These are phyloP conservation scores for Ambastaia sidthimunki DNA, from an alignment of 2,797 vertebrate species.

Conservation along the genomic window DNA sequence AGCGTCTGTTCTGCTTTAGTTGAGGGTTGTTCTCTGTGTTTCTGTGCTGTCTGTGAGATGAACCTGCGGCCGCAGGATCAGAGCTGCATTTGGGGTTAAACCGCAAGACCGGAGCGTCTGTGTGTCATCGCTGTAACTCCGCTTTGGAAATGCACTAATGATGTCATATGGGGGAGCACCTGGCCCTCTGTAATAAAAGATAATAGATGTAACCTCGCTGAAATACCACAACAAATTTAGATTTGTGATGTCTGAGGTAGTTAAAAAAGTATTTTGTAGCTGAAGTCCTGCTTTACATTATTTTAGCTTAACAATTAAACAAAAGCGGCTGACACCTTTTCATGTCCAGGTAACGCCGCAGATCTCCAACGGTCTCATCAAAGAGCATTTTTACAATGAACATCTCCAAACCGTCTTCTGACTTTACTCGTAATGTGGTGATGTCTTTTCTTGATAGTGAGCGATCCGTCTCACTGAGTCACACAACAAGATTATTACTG, in stretches of 20 bases:
- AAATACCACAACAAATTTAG: background rate
- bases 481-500: constrained; percentile 51
- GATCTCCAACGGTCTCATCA: constrained; percentile 83
- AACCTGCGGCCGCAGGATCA: constrained; percentile 75
- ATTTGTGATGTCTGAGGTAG: background rate
- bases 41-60: background rate
- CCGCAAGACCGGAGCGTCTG: constrained; percentile 81
- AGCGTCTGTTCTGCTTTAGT: background rate
- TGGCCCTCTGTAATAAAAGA: constrained; percentile 70
- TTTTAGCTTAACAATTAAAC: too few species aligned
- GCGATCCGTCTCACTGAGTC: constrained; percentile 25
- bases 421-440: constrained; percentile 82
- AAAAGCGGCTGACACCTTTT: constrained; percentile 74
- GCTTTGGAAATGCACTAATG: constrained; percentile 81
- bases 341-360: constrained; percentile 79
- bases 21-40: background rate
- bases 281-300: background rate
- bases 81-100: constrained; percentile 74
- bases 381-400: constrained; percentile 82
- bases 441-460: background rate
- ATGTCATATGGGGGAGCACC: constrained; percentile 79
- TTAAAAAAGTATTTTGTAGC: background rate
- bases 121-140: constrained; percentile 73
- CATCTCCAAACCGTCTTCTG: constrained; percentile 81
- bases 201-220: background rate